Evolutionary conservation across 2,113 vertebrate genomes (phyloP).

Genomic region (Manacus vitellinus): DNA sequence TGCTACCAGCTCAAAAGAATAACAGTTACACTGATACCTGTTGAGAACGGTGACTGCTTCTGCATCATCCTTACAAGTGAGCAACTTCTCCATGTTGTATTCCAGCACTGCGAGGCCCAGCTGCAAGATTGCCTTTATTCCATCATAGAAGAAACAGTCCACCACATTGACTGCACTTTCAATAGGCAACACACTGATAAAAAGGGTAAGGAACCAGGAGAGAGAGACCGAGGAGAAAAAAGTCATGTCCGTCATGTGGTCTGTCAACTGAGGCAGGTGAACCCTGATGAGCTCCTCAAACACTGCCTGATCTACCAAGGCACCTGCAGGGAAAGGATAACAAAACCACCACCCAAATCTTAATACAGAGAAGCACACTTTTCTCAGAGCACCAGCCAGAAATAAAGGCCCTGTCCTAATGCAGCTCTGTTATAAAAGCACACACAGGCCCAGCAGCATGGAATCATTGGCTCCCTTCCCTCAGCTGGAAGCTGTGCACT

Average conservation of each 20-base stretch:
- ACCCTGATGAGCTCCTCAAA: slow-evolving; percentile 96
- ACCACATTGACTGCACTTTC: slow-evolving; percentile 97
- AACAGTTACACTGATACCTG: slow-evolving; percentile 77
- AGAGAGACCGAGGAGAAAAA: slow-evolving; percentile 97
- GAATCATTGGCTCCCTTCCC: not conserved
- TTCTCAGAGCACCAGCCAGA: not conserved
- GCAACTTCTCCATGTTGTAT: slow-evolving; percentile 92
- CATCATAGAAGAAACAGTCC: slow-evolving; percentile 97
- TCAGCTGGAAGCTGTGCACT: not conserved
- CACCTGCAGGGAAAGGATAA: slow-evolving; percentile 79
- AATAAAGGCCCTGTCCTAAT: not conserved
- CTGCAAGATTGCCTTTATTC: slow-evolving; percentile 93
- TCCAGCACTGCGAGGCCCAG: slow-evolving; percentile 92
- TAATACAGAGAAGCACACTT: not conserved
- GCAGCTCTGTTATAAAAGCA: not conserved
- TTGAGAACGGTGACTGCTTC: slow-evolving; percentile 95
- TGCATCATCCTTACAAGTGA: slow-evolving; percentile 91
- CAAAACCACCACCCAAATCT: slow-evolving; percentile 33
- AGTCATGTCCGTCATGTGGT: slow-evolving; percentile 95
- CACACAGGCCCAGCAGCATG: not conserved
- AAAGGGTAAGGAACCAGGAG: slow-evolving; percentile 98
- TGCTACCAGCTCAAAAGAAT: not conserved
- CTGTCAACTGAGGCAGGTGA: slow-evolving; percentile 92
- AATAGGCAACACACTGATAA: slow-evolving; percentile 95
- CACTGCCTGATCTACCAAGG: slow-evolving; percentile 97